Evolutionary conservation across 2,888 invertebrate species (phyloP).

Genomic region (Iphiclides podalirius): DNA sequence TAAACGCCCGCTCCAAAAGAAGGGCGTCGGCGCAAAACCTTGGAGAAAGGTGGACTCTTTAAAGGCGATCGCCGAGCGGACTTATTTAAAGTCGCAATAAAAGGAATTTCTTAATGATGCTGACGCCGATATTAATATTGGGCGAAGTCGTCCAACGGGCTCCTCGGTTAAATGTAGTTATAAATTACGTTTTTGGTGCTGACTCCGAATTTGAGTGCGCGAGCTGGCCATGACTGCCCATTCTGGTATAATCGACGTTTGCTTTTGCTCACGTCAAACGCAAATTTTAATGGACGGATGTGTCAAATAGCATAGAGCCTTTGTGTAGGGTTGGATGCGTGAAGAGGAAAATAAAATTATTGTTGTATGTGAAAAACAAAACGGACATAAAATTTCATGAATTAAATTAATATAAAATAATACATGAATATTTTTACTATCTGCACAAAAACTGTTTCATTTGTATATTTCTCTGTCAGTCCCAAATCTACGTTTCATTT

Average conservation of each 20-base stretch:
- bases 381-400: too few relatives aligned
- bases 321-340: too few relatives aligned
- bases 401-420: too few relatives aligned
- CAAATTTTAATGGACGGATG: too few relatives aligned
- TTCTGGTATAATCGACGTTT: constrained; percentile 29
- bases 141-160: constrained; percentile 53
- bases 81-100: constrained; percentile 78
- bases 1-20: constrained; percentile 56
- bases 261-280: neutral
- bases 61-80: constrained; percentile 67
- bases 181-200: constrained; percentile 70
- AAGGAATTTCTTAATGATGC: constrained; percentile 78
- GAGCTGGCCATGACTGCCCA: constrained; percentile 33
- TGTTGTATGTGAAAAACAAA: too few relatives aligned
- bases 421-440: too few relatives aligned
- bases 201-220: constrained; percentile 29
- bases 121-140: constrained; percentile 74
- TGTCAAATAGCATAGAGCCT: too few relatives aligned
- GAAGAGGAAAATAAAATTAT: too few relatives aligned
- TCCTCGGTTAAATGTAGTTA: constrained; percentile 69
- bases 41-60: constrained; percentile 74
- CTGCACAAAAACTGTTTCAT: too few relatives aligned
- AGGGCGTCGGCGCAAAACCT: constrained; percentile 69
- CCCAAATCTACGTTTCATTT: too few relatives aligned
- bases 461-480: too few relatives aligned